Evolutionary conservation across 2,888 invertebrate genomes (phyloP), one percentile per base, ranked within the genome.

Genomic region (Notodonta dromedarius): DNA sequence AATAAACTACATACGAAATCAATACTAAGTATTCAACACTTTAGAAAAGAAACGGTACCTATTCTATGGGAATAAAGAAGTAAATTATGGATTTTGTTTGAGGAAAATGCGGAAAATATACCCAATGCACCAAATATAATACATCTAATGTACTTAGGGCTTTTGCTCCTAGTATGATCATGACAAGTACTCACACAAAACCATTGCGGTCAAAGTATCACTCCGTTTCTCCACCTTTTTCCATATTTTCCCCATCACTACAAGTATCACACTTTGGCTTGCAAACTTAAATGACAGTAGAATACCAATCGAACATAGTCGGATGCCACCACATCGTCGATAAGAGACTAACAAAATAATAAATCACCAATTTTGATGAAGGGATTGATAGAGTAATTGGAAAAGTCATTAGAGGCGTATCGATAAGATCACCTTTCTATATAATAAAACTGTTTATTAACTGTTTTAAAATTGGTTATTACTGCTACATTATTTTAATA

Each of bases 161-260:
- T 8, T 16, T 42, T 11, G 42, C 42, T 4, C 9, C 42, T 0
- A 42, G 0, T 42, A 11, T 0, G 42, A 1, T 13, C 24, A 11
- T n/a, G n/a, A 46, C 32, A 52, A 5, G 4, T 24, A 86, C 88
- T 86, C 66, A 89, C 89, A 81, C 35, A 88, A 72, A 60, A 86
- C 68, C 77, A 86, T 79, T 54, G 84, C 83, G 64, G 80, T 65
- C 13, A 74, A 62, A 0, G 71, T 65, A 59, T 65, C 63, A 3
- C 78, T 66, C 48, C 80, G 76, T 67, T 78, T 87, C 68, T 82
- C 85, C 39, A 86, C 71, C 32, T 66, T 60, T 74, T 86, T 85
- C 88, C 87, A 89, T 66, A 76, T 69, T 68, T 77, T 82, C 40
- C 61, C 65, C 69, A 82, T 80, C 65, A 73, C 63, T 59, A 63